A percentile compares a stretch with the other conserved stretches of the same genome.
Evolutionary conservation across 1,140 invertebrate genomes (phyloP).

Genomic region (Riptortus pedestris): DNA sequence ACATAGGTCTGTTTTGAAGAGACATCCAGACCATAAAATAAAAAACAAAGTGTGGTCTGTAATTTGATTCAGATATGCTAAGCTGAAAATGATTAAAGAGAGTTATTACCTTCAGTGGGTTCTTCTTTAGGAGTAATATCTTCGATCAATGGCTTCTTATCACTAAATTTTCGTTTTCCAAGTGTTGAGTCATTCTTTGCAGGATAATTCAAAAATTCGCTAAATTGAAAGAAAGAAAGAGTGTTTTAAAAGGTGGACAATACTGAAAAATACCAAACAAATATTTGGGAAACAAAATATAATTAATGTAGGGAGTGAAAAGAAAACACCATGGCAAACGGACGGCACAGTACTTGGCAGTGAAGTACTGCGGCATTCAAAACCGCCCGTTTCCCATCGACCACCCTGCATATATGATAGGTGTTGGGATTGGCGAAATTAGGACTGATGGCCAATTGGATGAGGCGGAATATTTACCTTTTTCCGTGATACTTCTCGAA

Average conservation of each 20-base stretch:
- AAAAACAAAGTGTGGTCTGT: too few relatives aligned
- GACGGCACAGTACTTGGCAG: too few relatives aligned
- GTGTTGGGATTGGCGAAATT: too few relatives aligned
- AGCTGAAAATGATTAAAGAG: too few relatives aligned
- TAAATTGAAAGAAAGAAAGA: conserved; percentile 35
- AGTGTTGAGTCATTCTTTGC: conserved; percentile 48
- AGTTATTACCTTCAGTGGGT: too few relatives aligned
- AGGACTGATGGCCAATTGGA: conserved; percentile 6
- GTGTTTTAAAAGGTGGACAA: conserved; percentile 23
- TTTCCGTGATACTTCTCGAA: conserved; percentile 85
- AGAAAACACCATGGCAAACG: background rate
- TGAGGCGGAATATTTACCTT: conserved; percentile 39
- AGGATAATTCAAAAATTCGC: conserved; percentile 53
- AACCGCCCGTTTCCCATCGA: too few relatives aligned
- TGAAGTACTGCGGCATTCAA: too few relatives aligned
- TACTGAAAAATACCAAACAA: background rate
- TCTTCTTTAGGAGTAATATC: conserved; percentile 29
- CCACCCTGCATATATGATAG: too few relatives aligned
- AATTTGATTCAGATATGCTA: too few relatives aligned
- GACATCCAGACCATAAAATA: too few relatives aligned
- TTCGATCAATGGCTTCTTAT: conserved; percentile 41
- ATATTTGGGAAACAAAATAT: background rate
- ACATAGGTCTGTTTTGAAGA: too few relatives aligned
- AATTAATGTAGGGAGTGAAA: background rate
- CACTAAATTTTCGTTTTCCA: conserved; percentile 36